Conservation (phyloP, 2,888 invertebrate species). For the Morinoia aosen region DNA sequence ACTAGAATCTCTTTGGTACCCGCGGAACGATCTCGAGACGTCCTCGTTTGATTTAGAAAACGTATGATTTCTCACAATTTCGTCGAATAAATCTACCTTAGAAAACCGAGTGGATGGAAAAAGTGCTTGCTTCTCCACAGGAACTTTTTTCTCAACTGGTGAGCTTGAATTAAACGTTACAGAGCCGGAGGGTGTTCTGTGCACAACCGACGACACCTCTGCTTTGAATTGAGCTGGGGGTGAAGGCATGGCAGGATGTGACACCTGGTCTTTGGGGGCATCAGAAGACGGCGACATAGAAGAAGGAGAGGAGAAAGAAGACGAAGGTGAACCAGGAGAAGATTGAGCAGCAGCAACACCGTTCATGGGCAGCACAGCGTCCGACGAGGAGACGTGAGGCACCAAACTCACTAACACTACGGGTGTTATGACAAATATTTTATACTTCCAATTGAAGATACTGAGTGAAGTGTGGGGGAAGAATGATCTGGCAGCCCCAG, state of each 20-base stretch:
- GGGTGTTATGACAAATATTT: conserved; percentile 42
- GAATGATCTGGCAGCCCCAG: background rate
- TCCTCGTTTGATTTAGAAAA: background rate
- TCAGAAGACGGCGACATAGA: conserved; percentile 15
- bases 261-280: background rate
- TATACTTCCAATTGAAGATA: conserved; percentile 31
- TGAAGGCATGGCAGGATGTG: conserved; percentile 30
- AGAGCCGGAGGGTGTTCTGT: background rate
- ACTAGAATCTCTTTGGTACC: background rate
- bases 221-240: conserved; percentile 1
- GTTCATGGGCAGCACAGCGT: conserved; percentile 1
- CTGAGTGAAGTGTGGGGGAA: background rate
- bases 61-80: conserved; percentile 18
- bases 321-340: conserved; percentile 16
- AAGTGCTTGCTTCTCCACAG: background rate
- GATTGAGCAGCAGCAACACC: conserved; percentile 32
- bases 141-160: conserved; percentile 2
- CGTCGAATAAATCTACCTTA: conserved; percentile 24
- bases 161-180: conserved; percentile 36
- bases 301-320: background rate
- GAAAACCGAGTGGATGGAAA: background rate
- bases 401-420: conserved; percentile 22
- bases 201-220: background rate
- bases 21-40: background rate
- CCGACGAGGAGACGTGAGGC: background rate